Conservation (phyloP, 2,113 vertebrate species). For the Oncorhynchus gorbuscha region DNA sequence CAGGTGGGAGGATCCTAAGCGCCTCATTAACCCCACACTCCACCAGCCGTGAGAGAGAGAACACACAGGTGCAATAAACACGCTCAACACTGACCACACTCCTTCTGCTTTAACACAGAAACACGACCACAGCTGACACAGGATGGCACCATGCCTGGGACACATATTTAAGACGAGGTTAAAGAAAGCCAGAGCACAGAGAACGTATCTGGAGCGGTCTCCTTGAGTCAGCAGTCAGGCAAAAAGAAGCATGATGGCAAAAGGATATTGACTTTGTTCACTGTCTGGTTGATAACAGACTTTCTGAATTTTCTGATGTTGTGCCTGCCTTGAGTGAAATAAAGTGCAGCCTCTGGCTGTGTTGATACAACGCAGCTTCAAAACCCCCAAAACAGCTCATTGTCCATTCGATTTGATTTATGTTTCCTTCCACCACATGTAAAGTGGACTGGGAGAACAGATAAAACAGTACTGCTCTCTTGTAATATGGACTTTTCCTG, state of each 20-base stretch:
- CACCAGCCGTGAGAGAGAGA: conserved; percentile 30
- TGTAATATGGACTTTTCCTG: conserved; percentile 8
- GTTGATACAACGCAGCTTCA: too few relatives aligned
- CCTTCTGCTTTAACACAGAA: background rate
- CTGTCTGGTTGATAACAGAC: conserved; percentile 64
- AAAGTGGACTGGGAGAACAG: background rate
- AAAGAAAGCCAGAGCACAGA: too few relatives aligned
- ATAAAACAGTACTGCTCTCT: background rate
- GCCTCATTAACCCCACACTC: conserved; percentile 52
- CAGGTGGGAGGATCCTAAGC: conserved; percentile 35
- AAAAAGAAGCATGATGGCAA: conserved; percentile 55
- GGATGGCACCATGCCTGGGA: too few relatives aligned
- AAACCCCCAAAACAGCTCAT: too few relatives aligned
- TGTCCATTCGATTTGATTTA: conserved; percentile 19
- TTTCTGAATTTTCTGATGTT: too few relatives aligned
- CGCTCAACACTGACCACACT: conserved; percentile 3
- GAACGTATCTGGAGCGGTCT: conserved; percentile 59
- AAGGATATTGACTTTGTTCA: conserved; percentile 70
- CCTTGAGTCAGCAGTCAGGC: conserved; percentile 61
- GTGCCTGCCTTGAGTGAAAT: too few relatives aligned
- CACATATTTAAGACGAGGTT: too few relatives aligned
- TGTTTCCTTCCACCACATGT: background rate
- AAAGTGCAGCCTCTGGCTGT: too few relatives aligned
- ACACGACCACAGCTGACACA: too few relatives aligned
- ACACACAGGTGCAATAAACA: background rate